A percentile compares a stretch with the other conserved stretches of the same genome.
Evolutionary conservation across 2,113 vertebrate genomes (phyloP).

Genomic region (Austrofundulus limnaeus): DNA sequence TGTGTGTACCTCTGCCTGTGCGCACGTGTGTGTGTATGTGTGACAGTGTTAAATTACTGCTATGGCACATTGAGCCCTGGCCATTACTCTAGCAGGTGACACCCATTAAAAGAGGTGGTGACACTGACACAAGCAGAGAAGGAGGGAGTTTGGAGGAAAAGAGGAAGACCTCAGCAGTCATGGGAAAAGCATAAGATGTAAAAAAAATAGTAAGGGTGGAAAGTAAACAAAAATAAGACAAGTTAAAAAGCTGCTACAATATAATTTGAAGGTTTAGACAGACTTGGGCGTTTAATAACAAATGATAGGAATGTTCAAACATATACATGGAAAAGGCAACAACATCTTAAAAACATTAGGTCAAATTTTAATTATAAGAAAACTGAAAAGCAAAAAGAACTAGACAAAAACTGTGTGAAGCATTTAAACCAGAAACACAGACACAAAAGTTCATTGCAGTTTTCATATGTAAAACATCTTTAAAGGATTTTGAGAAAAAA

Average conservation of each 20-base stretch:
- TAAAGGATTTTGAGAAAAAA: too few species aligned
- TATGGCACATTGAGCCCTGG: constrained; percentile 69
- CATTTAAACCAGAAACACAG: too few species aligned
- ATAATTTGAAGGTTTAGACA: background rate
- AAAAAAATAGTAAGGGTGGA: background rate
- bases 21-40: constrained; percentile 26
- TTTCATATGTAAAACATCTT: too few species aligned
- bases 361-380: too few species aligned
- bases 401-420: too few species aligned
- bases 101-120: constrained; percentile 71
- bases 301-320: too few species aligned
- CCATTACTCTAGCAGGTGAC: constrained; percentile 69
- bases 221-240: background rate
- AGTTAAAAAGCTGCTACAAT: background rate
- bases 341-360: too few species aligned
- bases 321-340: too few species aligned
- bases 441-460: too few species aligned
- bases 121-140: constrained; percentile 50
- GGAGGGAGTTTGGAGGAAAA: background rate
- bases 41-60: constrained; percentile 72
- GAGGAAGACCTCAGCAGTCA: constrained; percentile 3
- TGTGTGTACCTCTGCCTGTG: constrained; percentile 48
- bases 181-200: constrained; percentile 1
- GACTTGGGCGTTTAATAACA: too few species aligned
- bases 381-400: too few species aligned